phyloP scores from a whole-genome alignment of 2,888 invertebrate genomes.

The Ennomos fuscantarius region DNA sequence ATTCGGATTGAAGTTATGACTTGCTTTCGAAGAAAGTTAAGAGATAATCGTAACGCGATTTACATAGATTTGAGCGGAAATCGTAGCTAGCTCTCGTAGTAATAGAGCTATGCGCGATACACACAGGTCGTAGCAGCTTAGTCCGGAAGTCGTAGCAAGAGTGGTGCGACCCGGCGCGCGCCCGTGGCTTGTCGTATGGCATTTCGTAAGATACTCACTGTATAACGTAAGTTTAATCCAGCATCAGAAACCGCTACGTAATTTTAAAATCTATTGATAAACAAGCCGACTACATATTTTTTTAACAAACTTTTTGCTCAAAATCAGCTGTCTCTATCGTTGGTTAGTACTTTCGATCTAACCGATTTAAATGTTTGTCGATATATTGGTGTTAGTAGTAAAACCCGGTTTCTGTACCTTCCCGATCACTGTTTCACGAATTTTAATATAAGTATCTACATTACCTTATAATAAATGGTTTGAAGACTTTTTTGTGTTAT shows the following conservation, averaged over 20 bases:
- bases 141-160: constrained; percentile 47
- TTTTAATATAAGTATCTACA: constrained; percentile 72
- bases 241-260: constrained; percentile 78
- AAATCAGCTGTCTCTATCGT: constrained; percentile 69
- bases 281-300: constrained; percentile 77
- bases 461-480: constrained; percentile 73
- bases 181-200: constrained; percentile 78
- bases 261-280: constrained; percentile 70
- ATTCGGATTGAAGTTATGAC: neutral
- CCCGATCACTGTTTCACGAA: constrained; percentile 75
- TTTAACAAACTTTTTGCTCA: constrained; percentile 82
- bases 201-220: constrained; percentile 80
- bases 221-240: constrained; percentile 80
- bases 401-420: constrained; percentile 67
- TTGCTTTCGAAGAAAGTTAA: too few relatives aligned
- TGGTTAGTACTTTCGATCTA: constrained; percentile 62
- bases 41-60: too few relatives aligned
- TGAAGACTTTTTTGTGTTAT: constrained; percentile 78
- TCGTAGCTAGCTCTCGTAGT: neutral
- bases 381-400: constrained; percentile 69
- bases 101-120: neutral
- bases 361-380: constrained; percentile 53
- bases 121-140: neutral
- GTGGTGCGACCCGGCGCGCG: constrained; percentile 61
- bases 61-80: too few relatives aligned